Evolutionary conservation across 1,140 invertebrate genomes (phyloP).

Genomic region (Drosophila subpulchrella): DNA sequence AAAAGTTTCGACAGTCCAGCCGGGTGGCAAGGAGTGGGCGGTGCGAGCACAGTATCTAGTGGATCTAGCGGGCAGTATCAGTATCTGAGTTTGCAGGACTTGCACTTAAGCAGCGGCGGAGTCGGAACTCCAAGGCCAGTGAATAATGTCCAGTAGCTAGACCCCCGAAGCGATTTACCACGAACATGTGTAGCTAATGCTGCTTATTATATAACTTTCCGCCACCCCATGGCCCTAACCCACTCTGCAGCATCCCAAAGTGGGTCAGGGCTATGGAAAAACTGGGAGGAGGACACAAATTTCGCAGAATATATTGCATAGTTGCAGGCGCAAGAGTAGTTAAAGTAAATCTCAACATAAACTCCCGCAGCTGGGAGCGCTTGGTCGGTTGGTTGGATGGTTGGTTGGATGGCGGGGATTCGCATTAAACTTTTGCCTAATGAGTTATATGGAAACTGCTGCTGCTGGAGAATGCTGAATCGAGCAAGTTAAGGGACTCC

Average conservation of each 20-base stretch:
- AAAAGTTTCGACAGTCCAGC: slow-evolving; percentile 82
- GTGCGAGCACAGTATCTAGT: too few relatives aligned
- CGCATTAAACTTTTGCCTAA: slow-evolving; percentile 70
- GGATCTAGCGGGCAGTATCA: slow-evolving; percentile 1
- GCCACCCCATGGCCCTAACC: background rate
- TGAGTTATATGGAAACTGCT: slow-evolving; percentile 64
- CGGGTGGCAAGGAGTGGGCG: slow-evolving; percentile 14
- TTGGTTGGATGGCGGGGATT: slow-evolving; percentile 8
- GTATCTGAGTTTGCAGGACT: slow-evolving; percentile 61
- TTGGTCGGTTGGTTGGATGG: background rate
- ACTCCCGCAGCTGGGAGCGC: slow-evolving; percentile 32
- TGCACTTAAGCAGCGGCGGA: slow-evolving; percentile 70
- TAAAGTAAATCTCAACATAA: slow-evolving; percentile 74
- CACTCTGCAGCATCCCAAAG: slow-evolving; percentile 26
- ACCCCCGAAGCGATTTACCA: slow-evolving; percentile 28
- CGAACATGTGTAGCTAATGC: slow-evolving; percentile 74
- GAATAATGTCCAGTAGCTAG: slow-evolving; percentile 34
- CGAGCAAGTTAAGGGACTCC: slow-evolving; percentile 6
- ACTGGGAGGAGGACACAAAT: slow-evolving; percentile 52
- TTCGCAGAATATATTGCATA: slow-evolving; percentile 77
- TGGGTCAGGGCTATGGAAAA: slow-evolving; percentile 58
- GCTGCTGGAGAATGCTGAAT: background rate
- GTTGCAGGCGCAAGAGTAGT: slow-evolving; percentile 75
- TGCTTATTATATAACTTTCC: slow-evolving; percentile 70
- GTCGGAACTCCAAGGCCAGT: slow-evolving; percentile 7